phyloP scores from a whole-genome alignment of 2,888 invertebrate genomes.

The Chrysolina oricalcia region DNA sequence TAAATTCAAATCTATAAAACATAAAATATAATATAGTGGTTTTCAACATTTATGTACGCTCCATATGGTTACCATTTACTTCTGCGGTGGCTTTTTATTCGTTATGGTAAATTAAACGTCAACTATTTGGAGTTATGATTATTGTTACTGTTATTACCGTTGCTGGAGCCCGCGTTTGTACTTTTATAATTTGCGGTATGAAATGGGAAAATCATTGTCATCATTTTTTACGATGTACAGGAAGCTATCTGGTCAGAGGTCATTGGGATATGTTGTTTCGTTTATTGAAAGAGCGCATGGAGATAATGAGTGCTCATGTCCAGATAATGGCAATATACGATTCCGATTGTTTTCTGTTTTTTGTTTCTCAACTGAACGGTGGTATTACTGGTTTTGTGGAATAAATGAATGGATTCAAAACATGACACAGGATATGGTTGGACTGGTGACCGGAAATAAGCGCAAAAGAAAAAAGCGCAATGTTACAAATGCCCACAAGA shows the following conservation, averaged over 20 bases:
- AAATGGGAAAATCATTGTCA: slow-evolving; percentile 9
- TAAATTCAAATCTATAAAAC: slow-evolving; percentile 5
- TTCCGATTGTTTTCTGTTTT: neutral
- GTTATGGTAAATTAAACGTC: slow-evolving; percentile 17
- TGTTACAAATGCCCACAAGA: too few species aligned
- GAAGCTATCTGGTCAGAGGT: neutral
- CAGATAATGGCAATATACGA: neutral
- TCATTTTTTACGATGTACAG: neutral
- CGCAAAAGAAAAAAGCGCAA: too few species aligned
- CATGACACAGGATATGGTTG: neutral
- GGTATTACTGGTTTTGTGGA: neutral
- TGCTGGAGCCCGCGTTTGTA: slow-evolving; percentile 6
- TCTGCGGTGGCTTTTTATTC: slow-evolving; percentile 21
- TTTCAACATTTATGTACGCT: slow-evolving; percentile 10
- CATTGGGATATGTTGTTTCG: slow-evolving; percentile 2
- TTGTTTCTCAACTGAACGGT: neutral
- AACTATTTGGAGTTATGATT: slow-evolving; percentile 25
- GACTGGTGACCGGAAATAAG: too few species aligned
- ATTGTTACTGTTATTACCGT: slow-evolving; percentile 18
- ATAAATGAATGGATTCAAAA: neutral
- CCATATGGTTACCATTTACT: slow-evolving; percentile 10
- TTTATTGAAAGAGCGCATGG: neutral
- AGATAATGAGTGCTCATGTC: slow-evolving; percentile 7
- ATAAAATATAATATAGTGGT: slow-evolving; percentile 8
- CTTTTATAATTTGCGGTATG: slow-evolving; percentile 14